Conservation (phyloP, 2,888 invertebrate genomes). For the Diaprepes abbreviatus region DNA sequence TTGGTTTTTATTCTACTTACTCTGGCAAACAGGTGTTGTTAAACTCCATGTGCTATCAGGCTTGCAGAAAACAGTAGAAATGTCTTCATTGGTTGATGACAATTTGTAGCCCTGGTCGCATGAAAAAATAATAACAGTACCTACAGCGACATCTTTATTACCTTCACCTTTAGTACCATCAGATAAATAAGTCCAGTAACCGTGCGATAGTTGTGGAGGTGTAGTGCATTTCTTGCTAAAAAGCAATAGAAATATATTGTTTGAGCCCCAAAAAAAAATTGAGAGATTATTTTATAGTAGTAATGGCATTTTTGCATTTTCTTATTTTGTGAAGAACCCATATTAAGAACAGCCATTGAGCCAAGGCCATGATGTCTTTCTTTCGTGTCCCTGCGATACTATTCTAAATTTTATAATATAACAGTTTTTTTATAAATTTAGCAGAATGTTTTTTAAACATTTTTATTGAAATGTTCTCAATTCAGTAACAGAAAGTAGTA, state of each 20-base stretch:
- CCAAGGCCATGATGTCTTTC: no score
- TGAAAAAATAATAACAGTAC: constrained; percentile 49
- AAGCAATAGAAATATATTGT: neutral
- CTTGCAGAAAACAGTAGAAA: constrained; percentile 31
- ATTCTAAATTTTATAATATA: no score
- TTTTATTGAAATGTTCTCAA: no score
- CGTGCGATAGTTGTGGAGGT: constrained; percentile 55
- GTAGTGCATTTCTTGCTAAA: constrained; percentile 42
- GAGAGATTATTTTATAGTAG: no score
- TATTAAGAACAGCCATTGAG: no score
- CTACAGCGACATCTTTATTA: constrained; percentile 46
- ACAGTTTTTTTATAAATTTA: no score
- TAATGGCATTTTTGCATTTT: no score
- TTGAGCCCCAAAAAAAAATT: no score
- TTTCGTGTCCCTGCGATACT: no score
- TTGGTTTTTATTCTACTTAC: constrained; percentile 53
- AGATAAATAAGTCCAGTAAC: constrained; percentile 52
- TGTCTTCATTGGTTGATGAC: constrained; percentile 15
- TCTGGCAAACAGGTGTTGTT: constrained; percentile 47
- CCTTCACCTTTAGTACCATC: constrained; percentile 27
- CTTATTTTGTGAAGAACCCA: no score
- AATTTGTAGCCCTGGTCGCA: constrained; percentile 53
- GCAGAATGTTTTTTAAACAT: no score
- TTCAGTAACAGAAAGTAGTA: no score
- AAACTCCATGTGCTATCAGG: constrained; percentile 46